Base-by-base conservation (phyloP, 2,888 invertebrate genomes). In the Torymus auratus region DNA sequence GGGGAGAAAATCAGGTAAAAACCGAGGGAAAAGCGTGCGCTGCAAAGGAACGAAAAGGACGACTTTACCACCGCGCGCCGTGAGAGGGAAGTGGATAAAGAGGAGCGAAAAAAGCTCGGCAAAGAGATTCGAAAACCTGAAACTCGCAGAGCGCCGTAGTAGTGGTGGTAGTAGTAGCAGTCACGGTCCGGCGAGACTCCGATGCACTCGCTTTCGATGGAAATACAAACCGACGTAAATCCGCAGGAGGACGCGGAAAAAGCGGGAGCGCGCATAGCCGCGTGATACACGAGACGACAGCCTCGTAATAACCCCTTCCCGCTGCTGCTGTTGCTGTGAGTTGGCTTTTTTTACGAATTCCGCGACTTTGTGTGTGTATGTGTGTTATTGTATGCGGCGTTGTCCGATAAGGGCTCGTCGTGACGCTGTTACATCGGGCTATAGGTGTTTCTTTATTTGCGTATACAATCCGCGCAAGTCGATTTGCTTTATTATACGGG, bases 191-290 rank as follows among this genome's bases (percentile, higher is more conserved):
- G 77, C 61, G 77, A 80, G 74, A 77, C 77, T 41, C 65, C 71
- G 75, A 77, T 72, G 71, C 76, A 79, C 69, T 84, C 82, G 82
- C 78, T 75, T 83, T 84, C 84, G 82, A 85, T 85, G 83, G 83
- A 85, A 85, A 86, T 84, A 82, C 83, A 83, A 85, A 83, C 84
- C 82, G 84, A 84, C 84, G 82, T 80, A 83, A 84, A 84, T 82
- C 84, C 85, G 80, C 75, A 58, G 53, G 74, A 74, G 79, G 69
- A 83, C 80, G 78, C 79, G 68, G 81, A 41, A 41, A 41, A 41
- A 41, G 41, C 41, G 41, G 41, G 41, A 7, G 41, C 41, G 41
- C 41, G 41, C 41, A 7, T 7, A 41, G 41, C 41, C 73, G 76
- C 77, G 81, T 72, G 82, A 82, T 81, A 82, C 81, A 80, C 79